These are phyloP conservation scores for Hypomesus transpacificus DNA, from an alignment of 2,113 vertebrate species.

Conservation along the genomic window DNA sequence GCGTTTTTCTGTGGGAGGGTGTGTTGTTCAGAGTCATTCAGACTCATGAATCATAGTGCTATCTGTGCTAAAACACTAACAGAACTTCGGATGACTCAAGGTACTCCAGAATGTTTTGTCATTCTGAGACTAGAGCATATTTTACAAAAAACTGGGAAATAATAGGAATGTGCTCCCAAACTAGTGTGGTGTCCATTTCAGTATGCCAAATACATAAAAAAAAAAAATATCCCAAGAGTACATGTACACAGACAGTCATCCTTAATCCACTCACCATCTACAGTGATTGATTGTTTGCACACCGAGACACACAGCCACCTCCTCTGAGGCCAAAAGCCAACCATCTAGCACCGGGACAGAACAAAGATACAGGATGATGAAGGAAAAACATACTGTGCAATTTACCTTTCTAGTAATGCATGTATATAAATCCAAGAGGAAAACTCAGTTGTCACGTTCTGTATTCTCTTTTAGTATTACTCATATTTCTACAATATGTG, in stretches of 20 bases:
- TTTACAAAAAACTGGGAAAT: slow-evolving; percentile 27
- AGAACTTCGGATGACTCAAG: too few relatives aligned
- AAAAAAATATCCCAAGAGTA: slow-evolving; percentile 47
- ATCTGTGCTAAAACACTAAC: background rate
- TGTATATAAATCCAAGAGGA: too few relatives aligned
- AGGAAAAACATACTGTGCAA: background rate
- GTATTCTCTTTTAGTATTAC: too few relatives aligned
- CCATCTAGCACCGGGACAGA: background rate
- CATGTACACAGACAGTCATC: slow-evolving; percentile 53
- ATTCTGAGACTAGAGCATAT: background rate
- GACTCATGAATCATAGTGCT: background rate
- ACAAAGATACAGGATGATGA: background rate
- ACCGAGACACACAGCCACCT: slow-evolving; percentile 34
- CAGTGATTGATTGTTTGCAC: slow-evolving; percentile 65
- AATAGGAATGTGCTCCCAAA: background rate
- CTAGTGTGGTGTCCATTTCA: slow-evolving; percentile 43
- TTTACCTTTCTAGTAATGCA: too few relatives aligned
- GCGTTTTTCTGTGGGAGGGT: too few relatives aligned
- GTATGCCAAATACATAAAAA: slow-evolving; percentile 13
- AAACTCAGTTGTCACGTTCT: too few relatives aligned
- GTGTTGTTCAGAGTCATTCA: too few relatives aligned
- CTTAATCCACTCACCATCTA: slow-evolving; percentile 60
- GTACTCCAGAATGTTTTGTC: background rate
- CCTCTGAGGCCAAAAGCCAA: slow-evolving; percentile 4
- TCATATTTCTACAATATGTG: too few relatives aligned